Percentiles rank a stretch among this genome's conserved stretches.
Evolutionary conservation across 2,113 vertebrate species (phyloP).

Genomic region (Anarrhichthys ocellatus): DNA sequence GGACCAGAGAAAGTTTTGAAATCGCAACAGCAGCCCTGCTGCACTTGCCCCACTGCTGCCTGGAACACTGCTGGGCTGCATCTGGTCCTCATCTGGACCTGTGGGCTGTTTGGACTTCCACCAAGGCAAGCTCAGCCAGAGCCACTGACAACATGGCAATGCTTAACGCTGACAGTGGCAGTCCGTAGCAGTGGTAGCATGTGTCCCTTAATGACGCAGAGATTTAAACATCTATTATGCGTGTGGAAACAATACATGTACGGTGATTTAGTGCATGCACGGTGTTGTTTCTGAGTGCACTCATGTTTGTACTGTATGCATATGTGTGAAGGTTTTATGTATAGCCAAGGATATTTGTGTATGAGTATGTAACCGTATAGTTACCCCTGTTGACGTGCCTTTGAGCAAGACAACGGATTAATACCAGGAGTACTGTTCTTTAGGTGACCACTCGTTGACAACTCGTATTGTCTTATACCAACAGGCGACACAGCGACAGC

Average conservation of each 20-base stretch:
- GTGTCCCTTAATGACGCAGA: constrained; percentile 25
- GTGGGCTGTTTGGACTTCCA: constrained; percentile 66
- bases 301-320: neutral
- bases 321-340: neutral
- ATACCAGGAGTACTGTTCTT: neutral
- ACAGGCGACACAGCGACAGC: too few relatives aligned
- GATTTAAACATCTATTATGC: constrained; percentile 7
- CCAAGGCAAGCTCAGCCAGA: constrained; percentile 62
- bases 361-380: neutral
- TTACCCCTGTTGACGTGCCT: neutral
- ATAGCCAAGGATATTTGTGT: neutral
- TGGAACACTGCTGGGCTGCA: constrained; percentile 48
- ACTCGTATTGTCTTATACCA: too few relatives aligned
- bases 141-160: constrained; percentile 65
- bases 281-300: neutral
- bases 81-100: constrained; percentile 76
- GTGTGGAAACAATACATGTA: constrained; percentile 28
- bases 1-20: constrained; percentile 9
- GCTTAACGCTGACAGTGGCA: constrained; percentile 46
- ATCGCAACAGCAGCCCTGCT: constrained; percentile 26
- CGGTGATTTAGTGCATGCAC: neutral
- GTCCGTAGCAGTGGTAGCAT: constrained; percentile 20
- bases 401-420: neutral
- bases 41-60: constrained; percentile 55
- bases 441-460: neutral